Evolutionary conservation across 2,113 vertebrate species (phyloP).

Genomic region (Alaudala cheleensis): DNA sequence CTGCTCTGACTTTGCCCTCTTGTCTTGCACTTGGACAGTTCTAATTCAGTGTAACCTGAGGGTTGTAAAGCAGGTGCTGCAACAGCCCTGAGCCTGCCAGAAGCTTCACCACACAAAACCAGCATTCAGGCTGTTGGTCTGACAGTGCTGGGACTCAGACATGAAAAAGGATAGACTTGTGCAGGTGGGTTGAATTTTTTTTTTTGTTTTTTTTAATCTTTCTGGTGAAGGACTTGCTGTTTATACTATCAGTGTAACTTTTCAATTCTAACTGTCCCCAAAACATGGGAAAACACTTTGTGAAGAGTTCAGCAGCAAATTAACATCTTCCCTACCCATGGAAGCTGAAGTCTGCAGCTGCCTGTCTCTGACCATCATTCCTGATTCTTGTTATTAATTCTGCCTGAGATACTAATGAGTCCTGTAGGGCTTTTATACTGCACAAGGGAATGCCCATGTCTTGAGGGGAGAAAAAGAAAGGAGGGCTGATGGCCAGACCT

Average conservation of each 20-base stretch:
- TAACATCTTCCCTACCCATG: not conserved
- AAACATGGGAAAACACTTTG: not conserved
- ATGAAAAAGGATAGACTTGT: not conserved
- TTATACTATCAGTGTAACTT: not conserved
- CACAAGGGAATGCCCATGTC: not conserved
- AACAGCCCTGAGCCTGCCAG: not conserved
- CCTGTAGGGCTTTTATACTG: not conserved
- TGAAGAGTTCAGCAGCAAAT: not conserved
- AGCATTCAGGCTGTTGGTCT: not conserved
- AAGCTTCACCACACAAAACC: fast-evolving
- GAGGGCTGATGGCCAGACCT: not conserved
- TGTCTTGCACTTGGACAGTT: not conserved
- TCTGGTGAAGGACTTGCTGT: not conserved
- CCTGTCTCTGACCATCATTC: not conserved
- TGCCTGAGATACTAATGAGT: not conserved
- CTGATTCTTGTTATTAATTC: not conserved
- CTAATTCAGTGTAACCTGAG: not conserved
- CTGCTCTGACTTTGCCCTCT: not conserved
- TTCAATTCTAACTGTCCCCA: not conserved
- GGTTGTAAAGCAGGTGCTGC: not conserved
- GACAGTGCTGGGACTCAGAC: not conserved
- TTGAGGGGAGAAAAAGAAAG: fast-evolving
- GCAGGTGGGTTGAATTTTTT: not conserved
- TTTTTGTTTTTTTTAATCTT: not conserved
- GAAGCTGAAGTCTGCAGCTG: not conserved